Conservation (phyloP, 2,888 invertebrate species). For the Cephus rjabovi region DNA sequence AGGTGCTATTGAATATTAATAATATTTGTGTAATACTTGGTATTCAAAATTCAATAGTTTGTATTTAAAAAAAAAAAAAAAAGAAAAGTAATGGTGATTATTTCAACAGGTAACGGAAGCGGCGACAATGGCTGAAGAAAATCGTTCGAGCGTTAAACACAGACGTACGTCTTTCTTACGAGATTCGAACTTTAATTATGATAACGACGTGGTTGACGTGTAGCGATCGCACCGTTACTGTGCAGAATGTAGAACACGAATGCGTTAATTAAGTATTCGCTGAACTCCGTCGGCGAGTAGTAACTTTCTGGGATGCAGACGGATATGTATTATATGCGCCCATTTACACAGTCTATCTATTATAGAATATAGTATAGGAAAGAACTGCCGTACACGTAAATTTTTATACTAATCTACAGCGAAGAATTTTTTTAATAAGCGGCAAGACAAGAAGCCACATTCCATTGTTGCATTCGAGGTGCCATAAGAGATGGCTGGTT, state of each 20-base stretch:
- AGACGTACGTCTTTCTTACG: constrained; percentile 63
- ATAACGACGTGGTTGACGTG: constrained; percentile 63
- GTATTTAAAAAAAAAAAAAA: too few relatives aligned
- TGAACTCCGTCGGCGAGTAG: too few relatives aligned
- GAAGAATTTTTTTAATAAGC: too few relatives aligned
- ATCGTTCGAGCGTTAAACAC: constrained; percentile 56
- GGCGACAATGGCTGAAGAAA: constrained; percentile 63
- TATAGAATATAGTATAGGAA: constrained; percentile 8
- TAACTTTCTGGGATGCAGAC: too few relatives aligned
- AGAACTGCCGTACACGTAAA: constrained; percentile 2
- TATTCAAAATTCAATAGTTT: too few relatives aligned
- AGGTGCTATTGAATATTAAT: too few relatives aligned
- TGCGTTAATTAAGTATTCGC: too few relatives aligned
- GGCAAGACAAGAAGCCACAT: constrained; percentile 11
- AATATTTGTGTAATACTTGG: too few relatives aligned
- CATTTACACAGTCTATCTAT: background rate
- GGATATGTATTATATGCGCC: too few relatives aligned
- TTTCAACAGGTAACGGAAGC: constrained; percentile 56
- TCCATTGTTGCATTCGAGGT: constrained; percentile 18
- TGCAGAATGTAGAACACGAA: too few relatives aligned
- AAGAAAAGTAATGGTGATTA: too few relatives aligned
- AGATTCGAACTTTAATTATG: constrained; percentile 64
- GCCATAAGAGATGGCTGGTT: constrained; percentile 9
- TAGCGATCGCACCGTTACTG: background rate
- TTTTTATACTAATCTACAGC: too few relatives aligned